Evolutionary conservation across 2,888 invertebrate genomes (phyloP), one percentile per base, ranked within the genome.

Genomic region (Yponomeuta malinellus): DNA sequence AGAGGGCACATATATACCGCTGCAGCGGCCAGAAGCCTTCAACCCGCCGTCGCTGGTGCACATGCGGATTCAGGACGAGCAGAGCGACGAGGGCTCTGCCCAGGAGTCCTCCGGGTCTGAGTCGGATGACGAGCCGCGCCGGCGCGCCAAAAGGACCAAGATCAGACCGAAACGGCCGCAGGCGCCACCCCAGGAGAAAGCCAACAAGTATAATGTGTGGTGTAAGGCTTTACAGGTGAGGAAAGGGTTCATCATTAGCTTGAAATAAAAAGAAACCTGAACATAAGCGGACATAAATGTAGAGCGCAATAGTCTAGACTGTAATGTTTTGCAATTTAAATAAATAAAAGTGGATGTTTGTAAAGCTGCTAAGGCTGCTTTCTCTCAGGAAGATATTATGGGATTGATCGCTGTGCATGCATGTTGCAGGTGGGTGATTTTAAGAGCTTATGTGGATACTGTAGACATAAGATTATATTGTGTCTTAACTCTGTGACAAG

Each of bases 181-280:
- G 71, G 78, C 80, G 70, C 83, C 77, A 71, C 70, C 81, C 15
- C 76, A 89, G 0, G 92, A 87, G 31, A 94, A 93, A 76, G 93
- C 93, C 74, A 95, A 94, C 72, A 95, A 95, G 83, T 97, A 96
- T 79, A 96, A 96, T 83, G 93, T 97, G 75, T 97, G 97, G 97
- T 93, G 93, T 74, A 93, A 93, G 73, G 89, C 94, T 37, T 81
- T 94, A 74, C 86, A 92, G 88, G 93, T 90, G 76, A 73, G 72
- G 12, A 59, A 29, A 33, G 12, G 15, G 43, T 43, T 8, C 6
- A 6, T 1, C 43, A 43, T 43, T 8, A 8, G 43, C 43, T 43
- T 43, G 43, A 43, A 43, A 43, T 43, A 43, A 43, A 8, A 8
- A 43, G 43, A 43, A 43, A 43, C 8, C 43, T 43, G 8, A 43